These are phyloP conservation scores for Hipparchia sbordonii DNA, from an alignment of 2,888 invertebrate species.

Conservation along the genomic window DNA sequence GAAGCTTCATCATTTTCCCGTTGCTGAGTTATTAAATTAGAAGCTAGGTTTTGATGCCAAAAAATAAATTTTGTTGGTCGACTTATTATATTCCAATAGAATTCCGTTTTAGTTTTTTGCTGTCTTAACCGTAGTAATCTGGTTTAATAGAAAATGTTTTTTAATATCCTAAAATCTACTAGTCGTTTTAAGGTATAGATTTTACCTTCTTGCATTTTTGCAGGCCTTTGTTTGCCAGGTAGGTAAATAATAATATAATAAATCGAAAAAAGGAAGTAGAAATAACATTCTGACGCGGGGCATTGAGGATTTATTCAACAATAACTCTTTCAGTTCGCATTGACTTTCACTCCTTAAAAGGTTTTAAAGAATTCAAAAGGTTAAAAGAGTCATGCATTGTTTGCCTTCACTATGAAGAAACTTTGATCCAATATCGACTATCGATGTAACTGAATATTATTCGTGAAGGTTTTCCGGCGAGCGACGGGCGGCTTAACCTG, in stretches of 20 bases:
- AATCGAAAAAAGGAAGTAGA: not conserved
- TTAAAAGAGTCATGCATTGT: slow-evolving; percentile 36
- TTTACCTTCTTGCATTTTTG: not conserved
- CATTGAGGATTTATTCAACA: slow-evolving; percentile 20
- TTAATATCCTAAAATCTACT: too few relatives aligned
- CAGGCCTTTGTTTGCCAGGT: too few relatives aligned
- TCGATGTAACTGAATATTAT: slow-evolving; percentile 46
- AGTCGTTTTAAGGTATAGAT: not conserved
- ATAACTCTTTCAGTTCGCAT: slow-evolving; percentile 11
- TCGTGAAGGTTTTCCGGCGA: slow-evolving; percentile 50
- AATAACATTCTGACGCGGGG: not conserved
- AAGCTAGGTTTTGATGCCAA: too few relatives aligned
- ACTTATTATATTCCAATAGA: too few relatives aligned
- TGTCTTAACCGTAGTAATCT: not conserved
- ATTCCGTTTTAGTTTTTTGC: not conserved
- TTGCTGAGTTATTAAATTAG: too few relatives aligned
- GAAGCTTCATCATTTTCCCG: too few relatives aligned
- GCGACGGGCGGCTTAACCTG: slow-evolving; percentile 42
- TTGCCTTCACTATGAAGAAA: slow-evolving; percentile 33
- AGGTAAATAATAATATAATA: not conserved
- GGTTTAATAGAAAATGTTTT: too few relatives aligned
- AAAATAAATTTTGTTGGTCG: too few relatives aligned
- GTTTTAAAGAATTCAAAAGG: slow-evolving; percentile 33
- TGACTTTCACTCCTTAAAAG: slow-evolving; percentile 29
- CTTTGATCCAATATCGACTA: slow-evolving; percentile 41